phyloP scores from a whole-genome alignment of 1,140 invertebrate genomes.

The Branchinecta lindahli region DNA sequence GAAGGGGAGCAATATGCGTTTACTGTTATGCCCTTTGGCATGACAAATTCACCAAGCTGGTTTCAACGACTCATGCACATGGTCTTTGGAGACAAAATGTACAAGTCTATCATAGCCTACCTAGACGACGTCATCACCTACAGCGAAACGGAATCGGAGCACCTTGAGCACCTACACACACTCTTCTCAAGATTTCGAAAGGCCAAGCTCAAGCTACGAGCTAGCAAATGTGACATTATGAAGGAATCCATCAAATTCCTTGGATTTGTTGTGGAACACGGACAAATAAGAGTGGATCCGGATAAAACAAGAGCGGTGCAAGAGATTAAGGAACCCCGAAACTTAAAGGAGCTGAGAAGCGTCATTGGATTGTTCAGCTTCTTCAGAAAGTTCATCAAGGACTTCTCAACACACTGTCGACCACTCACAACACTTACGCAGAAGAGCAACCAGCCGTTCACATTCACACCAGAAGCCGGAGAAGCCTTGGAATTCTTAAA shows the following conservation, averaged over 20 bases:
- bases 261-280: neutral
- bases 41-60: constrained; percentile 30
- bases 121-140: neutral
- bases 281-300: neutral
- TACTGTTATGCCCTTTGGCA: constrained; percentile 28
- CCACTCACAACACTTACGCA: neutral
- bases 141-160: neutral
- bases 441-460: neutral
- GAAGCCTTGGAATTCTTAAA: neutral
- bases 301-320: neutral
- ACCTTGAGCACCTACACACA: neutral
- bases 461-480: neutral
- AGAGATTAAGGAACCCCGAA: neutral
- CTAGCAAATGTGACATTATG: neutral
- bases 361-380: neutral
- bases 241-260: neutral
- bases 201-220: neutral
- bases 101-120: constrained; percentile 15
- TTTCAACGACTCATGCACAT: constrained; percentile 26
- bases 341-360: neutral
- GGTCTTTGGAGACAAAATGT: constrained; percentile 22
- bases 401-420: neutral
- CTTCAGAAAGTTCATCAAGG: neutral
- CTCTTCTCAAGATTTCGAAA: neutral
- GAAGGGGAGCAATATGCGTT: constrained; percentile 25